Base-by-base conservation (phyloP, 2,797 vertebrate species). In the Pseudopleuronectes americanus region DNA sequence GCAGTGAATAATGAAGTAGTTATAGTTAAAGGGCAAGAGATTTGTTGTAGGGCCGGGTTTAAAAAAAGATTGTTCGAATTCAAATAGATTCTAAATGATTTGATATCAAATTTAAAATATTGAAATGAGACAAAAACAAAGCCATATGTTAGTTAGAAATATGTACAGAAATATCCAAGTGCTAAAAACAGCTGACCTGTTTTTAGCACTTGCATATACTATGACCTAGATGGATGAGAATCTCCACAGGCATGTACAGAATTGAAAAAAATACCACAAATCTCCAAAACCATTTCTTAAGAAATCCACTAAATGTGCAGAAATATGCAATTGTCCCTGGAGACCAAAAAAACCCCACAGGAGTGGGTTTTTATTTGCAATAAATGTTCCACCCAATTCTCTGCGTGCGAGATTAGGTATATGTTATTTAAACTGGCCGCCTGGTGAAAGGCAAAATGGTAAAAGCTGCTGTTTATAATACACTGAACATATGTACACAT, bases 1-100 rank as follows among this genome's bases (percentile, higher is more conserved):
- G 54, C 87, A 85, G 77, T 87, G 63, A 90, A 90, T 84, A 21
- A 80, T 47, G 68, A 21, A 68, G 79, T 80, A 31, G 60, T 41
- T 71, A 71, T 67, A 81, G 64, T 64, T 66, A 16, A 57, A 48
- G 21, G 28, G 79, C 17, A 66, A 70, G 59, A 62, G 58, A 76
- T 61, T 41, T 63, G 53, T 79, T 76, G 60, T 51, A 31, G 26
- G 17, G 8, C 17, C n/a, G 26, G 53, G 55, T 57, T 21, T 38
- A 3, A n/a, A 36, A 19, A 45, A 45, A 45, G 17, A 17, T 33
- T 22, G 21, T 23, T 10, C 23, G 3, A 51, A 22, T 48, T 51
- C 9, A 57, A 22, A 13, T 7, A 12, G 19, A 57, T 36, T 36
- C 33, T 66, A 26, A 66, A 48, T 48, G 3, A 23, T 31, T 6